Percentiles rank a stretch among this genome's conserved stretches.
These are phyloP conservation scores for Paracentrotus lividus DNA, from an alignment of 53 echinoderm and acorn worm species.

Conservation along the genomic window DNA sequence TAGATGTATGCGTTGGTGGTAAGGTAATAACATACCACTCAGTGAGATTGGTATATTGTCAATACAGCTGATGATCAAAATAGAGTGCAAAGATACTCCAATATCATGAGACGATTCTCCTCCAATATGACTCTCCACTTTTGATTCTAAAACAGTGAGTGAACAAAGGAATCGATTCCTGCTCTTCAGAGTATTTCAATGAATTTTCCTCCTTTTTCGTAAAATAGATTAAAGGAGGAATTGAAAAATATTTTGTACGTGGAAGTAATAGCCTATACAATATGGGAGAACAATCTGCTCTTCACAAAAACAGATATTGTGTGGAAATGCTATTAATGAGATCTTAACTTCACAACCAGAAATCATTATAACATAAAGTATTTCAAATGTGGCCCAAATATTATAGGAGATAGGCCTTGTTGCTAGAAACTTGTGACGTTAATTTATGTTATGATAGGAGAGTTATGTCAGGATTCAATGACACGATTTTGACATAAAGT, in stretches of 20 bases:
- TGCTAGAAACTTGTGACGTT: too few species aligned
- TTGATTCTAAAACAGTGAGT: neutral
- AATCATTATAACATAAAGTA: too few species aligned
- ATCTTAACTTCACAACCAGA: too few species aligned
- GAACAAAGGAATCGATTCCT: neutral
- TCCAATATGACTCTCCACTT: neutral
- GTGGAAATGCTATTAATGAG: too few species aligned
- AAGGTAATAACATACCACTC: neutral
- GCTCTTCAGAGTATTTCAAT: neutral
- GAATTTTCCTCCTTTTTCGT: neutral
- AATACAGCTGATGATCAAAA: slow-evolving; percentile 1
- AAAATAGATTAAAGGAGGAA: neutral
- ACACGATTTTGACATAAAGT: too few species aligned
- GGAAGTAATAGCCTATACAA: too few species aligned
- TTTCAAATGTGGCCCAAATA: too few species aligned
- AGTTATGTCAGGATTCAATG: too few species aligned
- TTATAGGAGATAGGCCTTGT: too few species aligned
- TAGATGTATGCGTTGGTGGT: neutral
- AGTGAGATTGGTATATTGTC: neutral
- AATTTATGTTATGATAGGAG: too few species aligned
- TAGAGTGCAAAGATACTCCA: neutral
- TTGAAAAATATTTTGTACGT: neutral
- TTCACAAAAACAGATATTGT: too few species aligned
- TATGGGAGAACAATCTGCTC: too few species aligned
- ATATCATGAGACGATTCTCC: neutral